A percentile compares a stretch with the other conserved stretches of the same genome.
Conservation (phyloP, 2,113 vertebrate genomes). For the Bubalus kerabau region DNA sequence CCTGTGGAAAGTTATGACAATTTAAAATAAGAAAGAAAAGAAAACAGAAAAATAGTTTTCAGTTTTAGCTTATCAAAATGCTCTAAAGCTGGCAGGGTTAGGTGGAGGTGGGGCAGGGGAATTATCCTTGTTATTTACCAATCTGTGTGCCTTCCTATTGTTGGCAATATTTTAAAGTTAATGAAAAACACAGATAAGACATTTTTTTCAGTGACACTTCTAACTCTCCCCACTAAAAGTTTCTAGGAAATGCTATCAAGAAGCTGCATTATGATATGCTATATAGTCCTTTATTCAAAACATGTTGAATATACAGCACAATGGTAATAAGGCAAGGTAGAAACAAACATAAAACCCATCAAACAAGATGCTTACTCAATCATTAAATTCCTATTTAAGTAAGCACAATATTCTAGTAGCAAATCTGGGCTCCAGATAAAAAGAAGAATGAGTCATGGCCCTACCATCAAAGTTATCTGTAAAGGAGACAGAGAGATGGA, state of each 20-base stretch:
- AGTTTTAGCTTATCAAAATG: neutral
- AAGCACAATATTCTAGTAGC: neutral
- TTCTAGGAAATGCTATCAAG: neutral
- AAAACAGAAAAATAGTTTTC: neutral
- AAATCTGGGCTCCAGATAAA: neutral
- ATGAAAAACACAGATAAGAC: neutral
- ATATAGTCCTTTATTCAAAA: neutral
- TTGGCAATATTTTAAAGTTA: neutral
- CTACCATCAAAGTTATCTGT: neutral
- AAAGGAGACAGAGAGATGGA: neutral
- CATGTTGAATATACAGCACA: neutral
- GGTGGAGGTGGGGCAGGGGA: accelerated
- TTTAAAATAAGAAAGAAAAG: neutral
- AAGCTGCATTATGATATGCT: neutral
- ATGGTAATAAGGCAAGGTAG: neutral
- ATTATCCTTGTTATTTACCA: neutral
- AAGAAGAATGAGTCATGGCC: neutral
- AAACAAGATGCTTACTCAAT: neutral
- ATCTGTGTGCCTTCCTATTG: neutral
- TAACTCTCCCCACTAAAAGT: neutral
- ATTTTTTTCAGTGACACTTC: neutral
- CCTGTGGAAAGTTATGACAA: neutral
- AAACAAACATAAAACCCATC: neutral
- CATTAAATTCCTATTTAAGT: neutral
- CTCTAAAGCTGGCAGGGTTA: neutral